Conservation (phyloP, 37 sponge, comb jelly and placozoan species). For the Halichondria panicea region DNA sequence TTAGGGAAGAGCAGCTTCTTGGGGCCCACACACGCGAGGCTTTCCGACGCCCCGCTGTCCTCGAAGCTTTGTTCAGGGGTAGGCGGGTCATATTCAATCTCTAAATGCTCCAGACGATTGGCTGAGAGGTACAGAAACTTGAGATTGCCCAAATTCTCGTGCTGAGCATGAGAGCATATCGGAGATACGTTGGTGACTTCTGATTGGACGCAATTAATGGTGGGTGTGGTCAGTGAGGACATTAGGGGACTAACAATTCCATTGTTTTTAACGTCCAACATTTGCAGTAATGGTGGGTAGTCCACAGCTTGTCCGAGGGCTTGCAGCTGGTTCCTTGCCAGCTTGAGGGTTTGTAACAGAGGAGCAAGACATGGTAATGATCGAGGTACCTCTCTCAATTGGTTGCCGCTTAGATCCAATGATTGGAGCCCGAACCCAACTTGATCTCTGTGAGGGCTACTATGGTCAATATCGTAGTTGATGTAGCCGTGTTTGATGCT, state of each 20-base stretch:
- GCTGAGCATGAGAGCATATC: constrained; percentile 32
- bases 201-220: constrained; percentile 32
- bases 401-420: constrained; percentile 57
- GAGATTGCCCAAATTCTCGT: constrained; percentile 14
- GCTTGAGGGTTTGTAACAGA: constrained; percentile 39
- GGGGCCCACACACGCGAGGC: no score
- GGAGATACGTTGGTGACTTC: neutral
- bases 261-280: constrained; percentile 35
- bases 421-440: constrained; percentile 18
- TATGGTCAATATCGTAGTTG: neutral
- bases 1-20: constrained; percentile 40
- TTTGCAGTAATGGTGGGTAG: constrained; percentile 44
- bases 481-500: constrained; percentile 21
- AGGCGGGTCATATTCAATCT: neutral
- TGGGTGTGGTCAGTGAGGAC: neutral
- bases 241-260: neutral
- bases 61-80: neutral
- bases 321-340: constrained; percentile 34
- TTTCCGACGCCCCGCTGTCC: neutral
- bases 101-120: constrained; percentile 32
- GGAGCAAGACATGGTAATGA: constrained; percentile 71
- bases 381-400: constrained; percentile 26
- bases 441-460: neutral
- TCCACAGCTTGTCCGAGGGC: constrained; percentile 22
- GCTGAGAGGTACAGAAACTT: constrained; percentile 31